These are phyloP conservation scores for Mimas tiliae DNA, from an alignment of 2,888 invertebrate species.

Conservation along the genomic window DNA sequence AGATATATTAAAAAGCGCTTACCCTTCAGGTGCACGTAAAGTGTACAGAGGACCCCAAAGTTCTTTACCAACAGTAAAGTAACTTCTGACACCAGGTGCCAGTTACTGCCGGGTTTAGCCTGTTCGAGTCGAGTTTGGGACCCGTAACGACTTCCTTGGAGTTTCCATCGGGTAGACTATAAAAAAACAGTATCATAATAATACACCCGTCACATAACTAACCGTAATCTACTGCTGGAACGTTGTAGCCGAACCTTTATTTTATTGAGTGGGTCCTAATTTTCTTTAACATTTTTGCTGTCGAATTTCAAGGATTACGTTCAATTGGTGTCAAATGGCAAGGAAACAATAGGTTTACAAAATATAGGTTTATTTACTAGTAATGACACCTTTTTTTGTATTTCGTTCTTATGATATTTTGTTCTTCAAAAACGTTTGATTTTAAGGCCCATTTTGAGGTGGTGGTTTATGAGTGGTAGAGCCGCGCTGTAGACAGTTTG, in stretches of 20 bases:
- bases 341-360: neutral
- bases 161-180: slow-evolving; percentile 17
- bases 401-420: neutral
- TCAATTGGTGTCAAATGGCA: slow-evolving; percentile 1
- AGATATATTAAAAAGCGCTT: neutral
- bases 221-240: slow-evolving; percentile 15
- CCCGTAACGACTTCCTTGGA: slow-evolving; percentile 25
- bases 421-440: too few species aligned
- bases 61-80: slow-evolving; percentile 20
- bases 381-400: neutral
- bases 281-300: slow-evolving; percentile 15
- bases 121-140: neutral
- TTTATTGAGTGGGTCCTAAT: slow-evolving; percentile 15
- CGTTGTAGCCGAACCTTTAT: slow-evolving; percentile 13
- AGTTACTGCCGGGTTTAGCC: slow-evolving; percentile 20
- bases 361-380: neutral
- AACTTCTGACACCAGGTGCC: slow-evolving; percentile 27
- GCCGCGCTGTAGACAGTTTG: too few species aligned
- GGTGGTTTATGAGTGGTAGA: too few species aligned
- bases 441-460: too few species aligned
- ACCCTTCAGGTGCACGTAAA: slow-evolving; percentile 18
- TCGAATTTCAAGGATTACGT: neutral
- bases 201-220: slow-evolving; percentile 19
- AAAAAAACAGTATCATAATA: slow-evolving; percentile 26
- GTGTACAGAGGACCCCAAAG: slow-evolving; percentile 2